Base-by-base conservation (phyloP, 2,888 invertebrate genomes). In the Amphipyra tragopoginis region DNA sequence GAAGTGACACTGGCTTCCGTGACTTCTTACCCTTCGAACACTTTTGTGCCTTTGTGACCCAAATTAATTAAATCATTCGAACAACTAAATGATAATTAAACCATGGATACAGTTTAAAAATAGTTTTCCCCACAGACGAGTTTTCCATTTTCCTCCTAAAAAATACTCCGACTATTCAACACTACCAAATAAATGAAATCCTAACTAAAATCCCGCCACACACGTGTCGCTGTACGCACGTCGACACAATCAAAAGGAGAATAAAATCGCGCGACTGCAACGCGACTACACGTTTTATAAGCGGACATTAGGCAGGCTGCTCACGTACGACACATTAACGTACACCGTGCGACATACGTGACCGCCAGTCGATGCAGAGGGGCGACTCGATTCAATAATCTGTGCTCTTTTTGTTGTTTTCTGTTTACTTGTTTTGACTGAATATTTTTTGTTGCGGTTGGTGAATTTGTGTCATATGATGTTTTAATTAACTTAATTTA, bases 241-340 rank as follows among this genome's bases (percentile, higher is more conserved):
- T 91, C 84, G 84, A 77, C 87, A 88, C 91, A 92, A 92, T 92
- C 92, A 91, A 87, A 90, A 87, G 85, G 84, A 84, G 87, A 86
- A 90, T 90, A 90, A 90, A 90, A 90, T 89, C 87, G 83, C 83
- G 82, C 81, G 80, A 77, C 79, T 86, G 79, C 77, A 77, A 72
- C 78, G 83, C 83, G 78, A 74, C 70, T 79, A 78, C 86, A 86
- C 86, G 86, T 86, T 86, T 86, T 84, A 86, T 86, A 81, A 79
- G 81, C 80, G 73, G 65, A 67, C 84, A 88, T 92, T 90, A 90
- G 86, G 88, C 86, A 90, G 73, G 84, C 90, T 68, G 52, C 80
- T 72, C 92, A 92, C 92, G 92, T 91, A 81, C 88, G 82, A 87
- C 88, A 88, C 90, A 92, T 92, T 92, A 92, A 91, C 91, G 92